Evolutionary conservation across 2,888 invertebrate genomes (phyloP).

Genomic region (Patella depressa): DNA sequence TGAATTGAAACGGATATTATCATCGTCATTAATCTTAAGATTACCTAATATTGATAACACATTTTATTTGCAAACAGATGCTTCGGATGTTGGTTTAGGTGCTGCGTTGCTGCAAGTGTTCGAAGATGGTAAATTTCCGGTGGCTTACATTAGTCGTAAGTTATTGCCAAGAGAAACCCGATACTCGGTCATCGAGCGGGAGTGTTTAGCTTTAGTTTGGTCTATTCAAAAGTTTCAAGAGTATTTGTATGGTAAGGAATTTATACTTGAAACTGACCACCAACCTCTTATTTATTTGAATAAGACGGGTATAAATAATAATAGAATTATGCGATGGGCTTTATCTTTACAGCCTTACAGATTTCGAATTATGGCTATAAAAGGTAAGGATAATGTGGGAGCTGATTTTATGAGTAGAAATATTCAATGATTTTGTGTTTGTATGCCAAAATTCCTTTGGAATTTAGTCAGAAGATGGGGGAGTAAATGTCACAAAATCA

Average conservation of each 20-base stretch:
- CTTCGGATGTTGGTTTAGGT: constrained; percentile 40
- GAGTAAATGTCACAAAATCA: too few species aligned
- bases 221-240: constrained; percentile 5
- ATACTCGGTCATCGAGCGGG: constrained; percentile 4
- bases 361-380: background rate
- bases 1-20: constrained; percentile 27
- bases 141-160: constrained; percentile 42
- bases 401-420: background rate
- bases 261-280: background rate
- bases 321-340: background rate
- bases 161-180: constrained; percentile 36
- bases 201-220: constrained; percentile 13
- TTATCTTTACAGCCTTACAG: background rate
- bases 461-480: too few species aligned
- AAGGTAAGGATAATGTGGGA: background rate
- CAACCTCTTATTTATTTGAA: background rate
- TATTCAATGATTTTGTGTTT: too few species aligned
- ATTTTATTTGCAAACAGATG: constrained; percentile 41
- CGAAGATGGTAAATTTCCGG: constrained; percentile 30
- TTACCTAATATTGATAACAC: constrained; percentile 35
- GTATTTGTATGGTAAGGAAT: background rate
- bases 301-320: background rate
- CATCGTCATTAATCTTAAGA: constrained; percentile 28
- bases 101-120: constrained; percentile 40
- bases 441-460: too few species aligned